Evolutionary conservation across 2,888 invertebrate species (phyloP).

Genomic region (Podabrus alpinus): DNA sequence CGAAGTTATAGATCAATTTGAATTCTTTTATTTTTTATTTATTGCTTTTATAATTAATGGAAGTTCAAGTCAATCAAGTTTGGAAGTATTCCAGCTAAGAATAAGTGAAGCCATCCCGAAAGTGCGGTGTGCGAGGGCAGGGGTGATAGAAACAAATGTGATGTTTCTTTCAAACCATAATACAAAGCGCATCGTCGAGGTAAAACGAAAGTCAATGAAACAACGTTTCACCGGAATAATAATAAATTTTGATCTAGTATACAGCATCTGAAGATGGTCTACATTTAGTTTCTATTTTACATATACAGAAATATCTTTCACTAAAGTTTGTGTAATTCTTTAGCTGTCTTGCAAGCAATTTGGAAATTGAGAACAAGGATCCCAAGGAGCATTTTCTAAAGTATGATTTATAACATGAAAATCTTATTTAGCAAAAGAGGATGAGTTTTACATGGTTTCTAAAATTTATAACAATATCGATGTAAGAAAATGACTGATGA

Average conservation of each 20-base stretch:
- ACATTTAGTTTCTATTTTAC: background rate
- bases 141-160: too few relatives aligned
- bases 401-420: background rate
- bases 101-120: too few relatives aligned
- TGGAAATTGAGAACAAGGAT: background rate
- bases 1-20: too few relatives aligned
- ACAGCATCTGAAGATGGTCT: background rate
- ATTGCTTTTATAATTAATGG: too few relatives aligned
- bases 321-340: background rate
- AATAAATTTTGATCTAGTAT: background rate
- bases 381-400: background rate
- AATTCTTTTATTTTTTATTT: too few relatives aligned
- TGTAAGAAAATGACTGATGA: constrained; percentile 17
- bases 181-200: background rate
- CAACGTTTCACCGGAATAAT: background rate
- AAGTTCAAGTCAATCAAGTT: too few relatives aligned
- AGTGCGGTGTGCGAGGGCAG: too few relatives aligned
- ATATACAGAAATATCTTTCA: background rate
- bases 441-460: background rate
- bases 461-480: background rate
- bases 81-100: too few relatives aligned
- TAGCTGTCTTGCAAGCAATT: background rate
- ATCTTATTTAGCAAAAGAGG: background rate
- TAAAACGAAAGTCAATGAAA: background rate
- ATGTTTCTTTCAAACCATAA: too few relatives aligned